Conservation (phyloP, 2,113 vertebrate genomes). For the Cariama cristata region DNA sequence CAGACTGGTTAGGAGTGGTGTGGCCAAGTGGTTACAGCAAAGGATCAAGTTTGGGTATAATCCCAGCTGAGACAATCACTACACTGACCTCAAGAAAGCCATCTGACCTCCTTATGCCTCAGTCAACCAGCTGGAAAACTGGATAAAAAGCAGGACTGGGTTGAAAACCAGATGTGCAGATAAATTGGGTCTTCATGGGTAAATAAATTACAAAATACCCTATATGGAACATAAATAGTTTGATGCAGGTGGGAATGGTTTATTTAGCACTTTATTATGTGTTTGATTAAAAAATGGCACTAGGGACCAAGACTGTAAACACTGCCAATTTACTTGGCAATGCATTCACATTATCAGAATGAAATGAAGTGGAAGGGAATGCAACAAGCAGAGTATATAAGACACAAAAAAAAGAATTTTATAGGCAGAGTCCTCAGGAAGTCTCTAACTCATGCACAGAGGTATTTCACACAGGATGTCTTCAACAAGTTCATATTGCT, state of each 20-base stretch:
- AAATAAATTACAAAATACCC: conserved; percentile 65
- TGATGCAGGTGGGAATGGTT: conserved; percentile 67
- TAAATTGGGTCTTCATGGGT: conserved; percentile 60
- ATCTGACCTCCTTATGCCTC: conserved; percentile 59
- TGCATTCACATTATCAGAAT: conserved; percentile 24
- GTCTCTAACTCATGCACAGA: background rate
- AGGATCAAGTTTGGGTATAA: conserved; percentile 19
- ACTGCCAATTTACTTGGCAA: conserved; percentile 57
- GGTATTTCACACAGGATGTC: conserved; percentile 44
- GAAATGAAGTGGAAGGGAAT: conserved; percentile 58
- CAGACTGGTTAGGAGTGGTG: background rate
- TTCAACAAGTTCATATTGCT: conserved; percentile 12
- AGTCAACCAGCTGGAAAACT: conserved; percentile 53
- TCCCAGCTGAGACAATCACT: conserved; percentile 33
- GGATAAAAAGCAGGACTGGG: conserved; percentile 54
- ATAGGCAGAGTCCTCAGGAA: conserved; percentile 32
- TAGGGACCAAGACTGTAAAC: conserved; percentile 30
- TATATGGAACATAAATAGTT: conserved; percentile 7
- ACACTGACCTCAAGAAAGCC: conserved; percentile 34
- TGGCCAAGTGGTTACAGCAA: conserved; percentile 27
- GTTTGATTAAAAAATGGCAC: conserved; percentile 70
- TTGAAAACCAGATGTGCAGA: conserved; percentile 66
- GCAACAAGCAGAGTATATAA: conserved; percentile 12
- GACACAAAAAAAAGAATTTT: background rate
- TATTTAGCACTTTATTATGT: conserved; percentile 69